These are phyloP conservation scores for Thymallus thymallus DNA, from an alignment of 2,113 vertebrate genomes.

Conservation along the genomic window DNA sequence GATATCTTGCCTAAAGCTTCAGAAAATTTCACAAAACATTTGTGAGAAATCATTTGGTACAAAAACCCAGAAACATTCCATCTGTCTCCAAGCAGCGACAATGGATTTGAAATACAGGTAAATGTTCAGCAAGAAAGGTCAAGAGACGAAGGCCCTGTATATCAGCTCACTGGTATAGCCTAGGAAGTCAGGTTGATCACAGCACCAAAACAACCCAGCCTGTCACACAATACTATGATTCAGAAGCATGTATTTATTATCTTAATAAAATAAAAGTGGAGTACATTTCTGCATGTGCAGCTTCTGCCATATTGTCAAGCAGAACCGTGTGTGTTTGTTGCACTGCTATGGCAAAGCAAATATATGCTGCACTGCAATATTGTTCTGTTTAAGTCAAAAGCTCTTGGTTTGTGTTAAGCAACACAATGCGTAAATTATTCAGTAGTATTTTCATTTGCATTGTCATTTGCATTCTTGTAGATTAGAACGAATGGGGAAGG, in stretches of 20 bases:
- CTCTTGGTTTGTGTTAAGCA: conserved; percentile 37
- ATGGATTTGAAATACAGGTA: background rate
- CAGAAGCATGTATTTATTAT: conserved; percentile 3
- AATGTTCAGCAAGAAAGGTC: too few species aligned
- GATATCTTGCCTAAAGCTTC: too few species aligned
- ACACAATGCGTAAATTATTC: conserved; percentile 69
- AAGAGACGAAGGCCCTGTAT: too few species aligned
- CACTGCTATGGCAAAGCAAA: conserved; percentile 13
- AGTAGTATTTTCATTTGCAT: conserved; percentile 70
- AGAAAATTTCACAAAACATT: too few species aligned
- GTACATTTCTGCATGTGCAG: conserved; percentile 27
- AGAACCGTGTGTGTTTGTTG: conserved; percentile 15
- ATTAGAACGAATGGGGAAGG: conserved; percentile 62
- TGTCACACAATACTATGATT: background rate
- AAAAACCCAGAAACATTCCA: conserved; percentile 1
- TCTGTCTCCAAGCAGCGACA: background rate
- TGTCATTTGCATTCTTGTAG: conserved; percentile 70
- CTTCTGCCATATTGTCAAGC: conserved; percentile 32
- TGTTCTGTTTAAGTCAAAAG: conserved; percentile 58
- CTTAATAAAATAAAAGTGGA: conserved; percentile 4
- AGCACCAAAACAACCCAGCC: too few species aligned
- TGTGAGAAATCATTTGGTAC: background rate
- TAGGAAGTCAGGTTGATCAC: too few species aligned
- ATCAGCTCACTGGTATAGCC: too few species aligned
- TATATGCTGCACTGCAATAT: conserved; percentile 25